Base-by-base conservation (phyloP, 2,113 vertebrate species). In the Marcusenius ussheri region DNA sequence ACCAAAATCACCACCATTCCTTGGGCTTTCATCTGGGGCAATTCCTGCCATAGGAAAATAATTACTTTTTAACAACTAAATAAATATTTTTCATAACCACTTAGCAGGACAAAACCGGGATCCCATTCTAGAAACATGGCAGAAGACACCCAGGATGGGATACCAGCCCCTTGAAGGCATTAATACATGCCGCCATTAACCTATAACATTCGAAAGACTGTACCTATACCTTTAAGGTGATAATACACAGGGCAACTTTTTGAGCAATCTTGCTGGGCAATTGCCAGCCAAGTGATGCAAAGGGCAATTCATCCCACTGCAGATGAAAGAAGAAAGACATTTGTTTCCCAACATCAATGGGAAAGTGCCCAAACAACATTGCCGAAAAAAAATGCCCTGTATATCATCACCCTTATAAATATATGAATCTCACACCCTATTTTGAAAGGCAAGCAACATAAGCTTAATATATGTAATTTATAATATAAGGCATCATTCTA, bases 11-110 rank as follows among this genome's bases (percentile, higher is more conserved):
- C 98, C 98, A 0, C 98, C 97, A 0, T 58, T 94, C 7, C 95
- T 95, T 42, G 97, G 97, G 90, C 98, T 98, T 94, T 99, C 98
- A 1, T 99, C 97, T 0, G 98, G 98, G 3, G 97, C 91, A 7
- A 99, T 94, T 3, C 98, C 98, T 99, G 92, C 31, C 51, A 51
- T 39, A 70, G 83, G 51, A 21, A 70, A 58, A 85, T 11, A 84
- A n/a, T 42, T 51, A n/a, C 13, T 24, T 31, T 80, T 89, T 15
- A 45, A 35, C 50, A 58, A 84, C 2, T 49, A 80, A 21, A 74
- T 9, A 5, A 1, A 31, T 45, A 42, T 51, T 15, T 51, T 87
- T 24, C 9, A 84, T 24, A 47, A 47, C 83, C 3, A 46, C 42
- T 47, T 84, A 84, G 24, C 74, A 42, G 4, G 13, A 80, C 35